Evolutionary conservation across 2,113 vertebrate genomes (phyloP).

Genomic region (Cygnus atratus): DNA sequence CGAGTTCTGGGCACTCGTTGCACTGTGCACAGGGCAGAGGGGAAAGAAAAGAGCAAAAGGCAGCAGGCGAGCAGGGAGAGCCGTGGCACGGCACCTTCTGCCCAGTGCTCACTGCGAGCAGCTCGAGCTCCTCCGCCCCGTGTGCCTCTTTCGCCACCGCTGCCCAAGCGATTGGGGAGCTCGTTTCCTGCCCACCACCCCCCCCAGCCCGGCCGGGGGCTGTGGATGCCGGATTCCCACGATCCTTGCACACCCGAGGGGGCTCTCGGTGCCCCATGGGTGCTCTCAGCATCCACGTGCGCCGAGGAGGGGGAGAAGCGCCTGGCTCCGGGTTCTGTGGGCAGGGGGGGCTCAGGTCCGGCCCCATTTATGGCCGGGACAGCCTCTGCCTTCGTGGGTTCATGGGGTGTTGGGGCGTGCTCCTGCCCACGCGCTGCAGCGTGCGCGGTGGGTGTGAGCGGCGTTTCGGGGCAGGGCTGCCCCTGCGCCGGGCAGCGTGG

Average conservation of each 20-base stretch:
- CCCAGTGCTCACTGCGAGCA: accelerated
- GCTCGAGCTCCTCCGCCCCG: background rate
- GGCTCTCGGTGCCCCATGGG: background rate
- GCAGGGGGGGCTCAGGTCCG: background rate
- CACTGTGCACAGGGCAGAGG: no score
- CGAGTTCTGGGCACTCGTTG: background rate
- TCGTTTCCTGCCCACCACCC: background rate
- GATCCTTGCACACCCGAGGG: background rate
- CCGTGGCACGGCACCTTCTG: background rate
- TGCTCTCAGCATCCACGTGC: background rate
- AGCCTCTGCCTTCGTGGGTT: background rate
- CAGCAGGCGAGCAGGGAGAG: background rate
- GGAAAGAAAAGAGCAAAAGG: background rate
- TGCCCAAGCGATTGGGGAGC: background rate
- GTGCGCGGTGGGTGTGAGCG: background rate
- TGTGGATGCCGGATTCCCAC: accelerated
- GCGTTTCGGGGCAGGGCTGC: background rate
- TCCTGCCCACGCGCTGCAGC: background rate
- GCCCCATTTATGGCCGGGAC: background rate
- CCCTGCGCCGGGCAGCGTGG: background rate
- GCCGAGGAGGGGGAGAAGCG: accelerated
- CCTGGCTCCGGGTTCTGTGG: accelerated
- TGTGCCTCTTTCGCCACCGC: background rate
- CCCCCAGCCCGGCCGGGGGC: background rate
- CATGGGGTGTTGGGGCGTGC: background rate